Base-by-base conservation (phyloP, 2,113 vertebrate species). In the Sardina pilchardus region DNA sequence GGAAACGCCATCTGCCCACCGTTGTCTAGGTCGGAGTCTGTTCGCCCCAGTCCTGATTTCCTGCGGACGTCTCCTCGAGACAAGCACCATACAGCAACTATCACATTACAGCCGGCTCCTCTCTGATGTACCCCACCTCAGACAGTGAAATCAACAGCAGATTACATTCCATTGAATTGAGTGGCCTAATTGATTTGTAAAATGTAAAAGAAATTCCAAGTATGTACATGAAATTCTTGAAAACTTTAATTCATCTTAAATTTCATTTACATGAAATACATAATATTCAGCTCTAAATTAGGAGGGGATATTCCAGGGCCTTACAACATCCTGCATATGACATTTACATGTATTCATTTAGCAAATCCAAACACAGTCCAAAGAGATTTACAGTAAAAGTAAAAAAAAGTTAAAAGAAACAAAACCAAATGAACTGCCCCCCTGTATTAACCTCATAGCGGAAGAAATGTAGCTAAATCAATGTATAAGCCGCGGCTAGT, bases 1-100 rank as follows among this genome's bases (percentile, higher is more conserved):
- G 85, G 89, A 90, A 89, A 92, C 82, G 81, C 94, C 93, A 94
- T 94, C 94, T 94, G 94, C 83, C 80, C 48, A 24, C 19, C 48
- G 50, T 88, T 88, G 86, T 88, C 83, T 67, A 85, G 85, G 86
- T 50, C 44, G 71, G 44, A 85, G 26, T 48, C 16, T 78, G 14
- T 26, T 30, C 30, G 7, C 83, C 43, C 26, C 87, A 86, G 81
- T 89, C 63, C 45, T 78, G 71, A 24, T 83, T 82, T 82, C 36
- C 82, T 81, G 10, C 81, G 17, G 30, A 59, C 17, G 80, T 45
- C 63, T 39, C 56, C 36, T 87, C 44, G 24, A 83, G 82, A 86
- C 8, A 43, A 71, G 75, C 53, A 16, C 48, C 45, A 86, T 34
- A 44, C 78, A 26, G 7, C 44, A 30, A 56, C 71, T 1, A 39